A percentile compares a stretch with the other conserved stretches of the same genome.
phyloP scores from a whole-genome alignment of 1,140 invertebrate genomes.

The Adelges cooleyi region DNA sequence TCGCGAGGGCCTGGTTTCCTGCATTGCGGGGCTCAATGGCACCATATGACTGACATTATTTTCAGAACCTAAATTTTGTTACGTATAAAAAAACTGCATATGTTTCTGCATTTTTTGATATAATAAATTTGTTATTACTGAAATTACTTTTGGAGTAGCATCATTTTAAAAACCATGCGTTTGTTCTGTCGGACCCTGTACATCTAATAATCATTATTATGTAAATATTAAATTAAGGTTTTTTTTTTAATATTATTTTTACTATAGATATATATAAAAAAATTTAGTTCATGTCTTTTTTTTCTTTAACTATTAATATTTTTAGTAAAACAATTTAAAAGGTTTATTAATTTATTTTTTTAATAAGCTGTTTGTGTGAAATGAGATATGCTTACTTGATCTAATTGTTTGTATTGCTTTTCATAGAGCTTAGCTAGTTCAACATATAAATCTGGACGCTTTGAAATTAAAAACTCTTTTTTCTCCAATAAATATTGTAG shows the following conservation, averaged over 20 bases:
- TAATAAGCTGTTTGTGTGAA: too few species aligned
- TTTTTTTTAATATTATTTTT: too few species aligned
- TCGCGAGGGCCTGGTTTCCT: too few species aligned
- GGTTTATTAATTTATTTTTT: too few species aligned
- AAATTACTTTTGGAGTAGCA: neutral
- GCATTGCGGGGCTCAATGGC: too few species aligned
- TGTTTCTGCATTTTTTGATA: neutral
- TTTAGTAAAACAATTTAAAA: too few species aligned
- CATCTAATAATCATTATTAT: too few species aligned
- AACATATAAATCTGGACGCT: slow-evolving; percentile 2
- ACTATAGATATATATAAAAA: too few species aligned
- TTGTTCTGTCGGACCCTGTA: neutral
- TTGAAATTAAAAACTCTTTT: slow-evolving; percentile 1
- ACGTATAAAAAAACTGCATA: neutral
- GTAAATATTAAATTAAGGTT: too few species aligned
- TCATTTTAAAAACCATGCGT: neutral
- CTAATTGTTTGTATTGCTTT: slow-evolving; percentile 8
- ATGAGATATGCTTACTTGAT: neutral
- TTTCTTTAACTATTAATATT: too few species aligned
- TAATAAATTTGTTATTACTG: neutral
- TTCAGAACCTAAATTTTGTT: neutral
- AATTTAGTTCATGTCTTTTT: too few species aligned
- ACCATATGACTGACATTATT: neutral
- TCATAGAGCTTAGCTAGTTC: slow-evolving; percentile 20
- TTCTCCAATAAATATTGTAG: slow-evolving; percentile 3